phyloP scores from a whole-genome alignment of 30 jellyfish, hydroid and myxozoan species.

The Clytia hemisphaerica region DNA sequence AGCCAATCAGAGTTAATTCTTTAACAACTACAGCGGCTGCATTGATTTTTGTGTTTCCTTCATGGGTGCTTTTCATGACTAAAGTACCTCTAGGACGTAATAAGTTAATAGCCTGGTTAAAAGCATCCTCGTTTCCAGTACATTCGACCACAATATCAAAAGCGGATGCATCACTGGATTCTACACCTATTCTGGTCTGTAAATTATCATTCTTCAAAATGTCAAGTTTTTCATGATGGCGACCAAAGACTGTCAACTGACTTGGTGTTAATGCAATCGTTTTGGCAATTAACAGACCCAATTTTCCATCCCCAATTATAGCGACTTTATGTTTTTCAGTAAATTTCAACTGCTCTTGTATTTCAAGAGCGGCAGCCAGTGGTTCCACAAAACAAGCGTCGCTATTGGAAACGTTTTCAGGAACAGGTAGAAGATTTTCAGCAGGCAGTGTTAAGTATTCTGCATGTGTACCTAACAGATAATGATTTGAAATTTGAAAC shows the following conservation, averaged over 20 bases:
- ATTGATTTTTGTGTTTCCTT: conserved; percentile 9
- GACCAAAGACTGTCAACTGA: conserved; percentile 11
- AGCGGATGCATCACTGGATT: neutral
- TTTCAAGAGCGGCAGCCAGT: conserved; percentile 26
- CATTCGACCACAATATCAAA: conserved; percentile 29
- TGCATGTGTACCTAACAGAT: conserved; percentile 26
- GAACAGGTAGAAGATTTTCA: conserved; percentile 11
- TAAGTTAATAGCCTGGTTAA: neutral
- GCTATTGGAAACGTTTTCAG: conserved; percentile 4
- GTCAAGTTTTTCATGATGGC: conserved; percentile 16
- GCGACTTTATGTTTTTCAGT: conserved; percentile 5
- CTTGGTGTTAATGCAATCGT: neutral
- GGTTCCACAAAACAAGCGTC: conserved; percentile 36
- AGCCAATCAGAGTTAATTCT: conserved; percentile 14
- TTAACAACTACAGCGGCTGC: conserved; percentile 29
- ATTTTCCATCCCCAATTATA: conserved; percentile 32
- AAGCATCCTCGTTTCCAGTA: conserved; percentile 16
- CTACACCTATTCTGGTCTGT: neutral
- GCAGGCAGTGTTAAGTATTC: conserved; percentile 22
- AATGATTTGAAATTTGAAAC: too few species aligned
- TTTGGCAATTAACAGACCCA: conserved; percentile 30
- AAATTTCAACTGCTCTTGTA: conserved; percentile 3
- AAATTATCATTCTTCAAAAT: neutral
- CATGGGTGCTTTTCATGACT: conserved; percentile 25
- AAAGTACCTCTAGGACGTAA: conserved; percentile 30